phyloP scores from a whole-genome alignment of 2,797 vertebrate species.

The Denticeps clupeoides region DNA sequence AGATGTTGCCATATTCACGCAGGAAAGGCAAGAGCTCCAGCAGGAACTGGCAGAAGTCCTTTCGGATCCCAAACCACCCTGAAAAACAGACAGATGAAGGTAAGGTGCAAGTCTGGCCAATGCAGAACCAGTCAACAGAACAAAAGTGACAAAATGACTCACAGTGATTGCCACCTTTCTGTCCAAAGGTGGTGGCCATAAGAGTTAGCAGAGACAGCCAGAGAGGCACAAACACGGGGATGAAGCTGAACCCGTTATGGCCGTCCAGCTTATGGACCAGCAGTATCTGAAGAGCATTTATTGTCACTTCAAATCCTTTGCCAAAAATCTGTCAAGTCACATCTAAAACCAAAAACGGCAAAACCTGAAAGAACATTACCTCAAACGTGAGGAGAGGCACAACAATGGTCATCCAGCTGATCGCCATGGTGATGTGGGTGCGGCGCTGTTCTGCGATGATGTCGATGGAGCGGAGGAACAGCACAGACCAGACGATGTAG shows the following conservation, averaged over 20 bases:
- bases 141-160: no score
- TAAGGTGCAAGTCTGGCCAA: no score
- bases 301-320: no score
- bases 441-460: slow-evolving; percentile 93
- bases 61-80: slow-evolving; percentile 99
- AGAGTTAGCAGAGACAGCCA: slow-evolving; percentile 95
- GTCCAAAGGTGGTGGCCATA: slow-evolving; percentile 94
- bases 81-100: no score
- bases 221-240: slow-evolving; percentile 91
- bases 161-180: slow-evolving; percentile 98
- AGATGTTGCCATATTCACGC: slow-evolving; percentile 93
- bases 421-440: slow-evolving; percentile 94
- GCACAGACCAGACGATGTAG: slow-evolving; percentile 94
- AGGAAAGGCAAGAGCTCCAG: slow-evolving; percentile 93
- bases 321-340: no score
- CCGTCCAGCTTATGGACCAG: slow-evolving; percentile 89
- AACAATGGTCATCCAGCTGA: slow-evolving; percentile 97
- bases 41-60: slow-evolving; percentile 97
- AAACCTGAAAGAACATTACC: no score
- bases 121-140: no score
- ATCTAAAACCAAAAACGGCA: no score
- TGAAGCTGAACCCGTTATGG: slow-evolving; percentile 82
- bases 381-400: slow-evolving; percentile 85
- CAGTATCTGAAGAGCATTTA: slow-evolving; percentile 67
- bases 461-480: slow-evolving; percentile 92